Conservation (phyloP, 2,888 invertebrate species). For the Synanthedon andrenaeformis region DNA sequence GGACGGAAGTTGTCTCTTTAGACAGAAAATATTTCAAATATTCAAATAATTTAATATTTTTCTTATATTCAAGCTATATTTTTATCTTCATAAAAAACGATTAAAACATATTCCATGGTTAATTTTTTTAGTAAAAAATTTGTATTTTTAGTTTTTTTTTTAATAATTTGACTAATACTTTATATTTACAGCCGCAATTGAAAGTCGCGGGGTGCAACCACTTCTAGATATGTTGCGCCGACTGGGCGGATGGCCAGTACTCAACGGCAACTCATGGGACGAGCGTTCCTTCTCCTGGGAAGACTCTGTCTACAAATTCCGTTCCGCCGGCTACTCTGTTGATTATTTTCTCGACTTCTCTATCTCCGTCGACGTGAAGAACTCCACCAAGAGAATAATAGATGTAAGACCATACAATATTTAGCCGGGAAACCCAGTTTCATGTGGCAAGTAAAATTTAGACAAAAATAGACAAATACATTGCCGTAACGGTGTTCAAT, state of each 20-base stretch:
- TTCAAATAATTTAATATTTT: too few species aligned
- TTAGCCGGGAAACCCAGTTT: background rate
- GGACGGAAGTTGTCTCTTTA: too few species aligned
- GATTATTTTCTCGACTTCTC: constrained; percentile 93
- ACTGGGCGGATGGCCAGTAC: constrained; percentile 96
- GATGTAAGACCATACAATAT: constrained; percentile 74
- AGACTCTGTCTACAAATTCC: constrained; percentile 84
- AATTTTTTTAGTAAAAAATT: too few species aligned
- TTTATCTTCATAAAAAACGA: too few species aligned
- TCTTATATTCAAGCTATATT: too few species aligned
- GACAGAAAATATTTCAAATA: too few species aligned
- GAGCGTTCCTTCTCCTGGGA: constrained; percentile 82
- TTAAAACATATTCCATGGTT: too few species aligned
- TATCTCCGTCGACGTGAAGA: constrained; percentile 89
- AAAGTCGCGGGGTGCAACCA: constrained; percentile 80
- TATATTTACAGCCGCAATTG: constrained; percentile 76
- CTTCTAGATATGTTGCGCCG: constrained; percentile 76
- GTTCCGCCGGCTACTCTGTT: constrained; percentile 84
- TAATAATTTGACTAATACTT: background rate
- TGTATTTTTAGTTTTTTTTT: too few species aligned
- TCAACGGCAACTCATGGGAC: constrained; percentile 82
- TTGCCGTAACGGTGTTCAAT: too few species aligned
- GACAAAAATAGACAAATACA: background rate
- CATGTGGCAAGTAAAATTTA: too few species aligned
- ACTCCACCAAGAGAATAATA: constrained; percentile 85